Base-by-base conservation (phyloP, 2,797 vertebrate species). In the Enteromius thamalakanensis region DNA sequence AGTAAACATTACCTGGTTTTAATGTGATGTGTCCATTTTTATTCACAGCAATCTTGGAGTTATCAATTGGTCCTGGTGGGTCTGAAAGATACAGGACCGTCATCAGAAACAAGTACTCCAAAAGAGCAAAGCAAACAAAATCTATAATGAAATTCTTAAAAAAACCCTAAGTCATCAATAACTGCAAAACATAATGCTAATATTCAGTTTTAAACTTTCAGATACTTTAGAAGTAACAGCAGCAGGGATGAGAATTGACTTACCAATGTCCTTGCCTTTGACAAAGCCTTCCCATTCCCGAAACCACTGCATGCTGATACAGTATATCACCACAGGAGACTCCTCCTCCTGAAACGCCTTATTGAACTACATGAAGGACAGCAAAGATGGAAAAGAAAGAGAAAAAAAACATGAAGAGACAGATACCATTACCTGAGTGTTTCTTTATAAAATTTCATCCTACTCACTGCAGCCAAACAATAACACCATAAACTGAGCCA, bases 281-380 rank as follows among this genome's bases (percentile, higher is more conserved):
- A 99, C 98, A 91, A 99, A 99, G 86, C 95, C 96, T 92, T 99
- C 98, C 98, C 98, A 99, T 91, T 99, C 98, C 89, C 98, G 95
- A 92, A 99, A 99, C 98, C 98, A 99, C 81, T 99, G 97, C 98
- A 99, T 99, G 94, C 97, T 99, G 94, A 99, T 99, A 91, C 97
- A 99, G 92, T 98, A 98, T 91, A 99, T 99, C 34, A 96, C 96
- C 87, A 96, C 94, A 11, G 97, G 97, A 89, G 97, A 97, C 90
- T 99, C 97, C 90, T 99, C 97, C 93, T 99, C 97, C 91, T 99
- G 98, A 92, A 99, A 99, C 84, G 98, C 97, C 95, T 97, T 99
- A 91, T 99, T 99, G 88, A 99, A 95, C 98, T 99, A 87, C 77
- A 88, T 85, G 14, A 71, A 64, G 58, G 23, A 67, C 55, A 72